A percentile compares a stretch with the other conserved stretches of the same genome.
Conservation (phyloP, 2,113 vertebrate genomes). For the Boleophthalmus pectinirostris region DNA sequence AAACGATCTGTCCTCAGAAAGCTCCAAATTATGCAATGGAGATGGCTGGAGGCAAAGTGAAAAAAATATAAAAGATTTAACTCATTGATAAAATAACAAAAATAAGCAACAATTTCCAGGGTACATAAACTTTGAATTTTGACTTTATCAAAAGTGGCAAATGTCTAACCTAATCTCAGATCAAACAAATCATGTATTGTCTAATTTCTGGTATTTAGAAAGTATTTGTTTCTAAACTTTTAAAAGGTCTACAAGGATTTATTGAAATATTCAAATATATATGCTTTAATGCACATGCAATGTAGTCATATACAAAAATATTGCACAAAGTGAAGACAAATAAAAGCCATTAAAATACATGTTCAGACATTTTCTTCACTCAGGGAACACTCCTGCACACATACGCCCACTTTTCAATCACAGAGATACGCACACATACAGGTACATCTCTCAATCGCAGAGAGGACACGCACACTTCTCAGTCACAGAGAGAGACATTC, state of each 20-base stretch:
- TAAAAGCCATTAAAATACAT: slow-evolving; percentile 71
- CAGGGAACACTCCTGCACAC: slow-evolving; percentile 55
- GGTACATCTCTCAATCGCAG: slow-evolving; percentile 7
- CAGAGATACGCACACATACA: not conserved
- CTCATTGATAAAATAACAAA: too few species aligned
- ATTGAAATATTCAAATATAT: slow-evolving; percentile 75
- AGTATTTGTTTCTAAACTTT: slow-evolving; percentile 9
- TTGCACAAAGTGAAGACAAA: slow-evolving; percentile 90
- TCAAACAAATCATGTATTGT: too few species aligned
- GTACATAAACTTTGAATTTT: too few species aligned
- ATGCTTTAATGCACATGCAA: slow-evolving; percentile 91
- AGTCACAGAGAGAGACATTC: too few species aligned
- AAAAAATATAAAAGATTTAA: too few species aligned
- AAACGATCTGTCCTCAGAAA: too few species aligned
- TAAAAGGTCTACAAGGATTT: slow-evolving; percentile 51
- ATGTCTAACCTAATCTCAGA: too few species aligned
- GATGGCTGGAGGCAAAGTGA: too few species aligned
- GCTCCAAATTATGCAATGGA: too few species aligned
- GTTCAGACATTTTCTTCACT: slow-evolving; percentile 51
- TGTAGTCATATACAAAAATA: slow-evolving; percentile 92
- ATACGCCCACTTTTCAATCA: not conserved
- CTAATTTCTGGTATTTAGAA: too few species aligned
- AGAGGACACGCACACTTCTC: not conserved
- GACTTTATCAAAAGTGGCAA: too few species aligned
- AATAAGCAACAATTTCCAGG: too few species aligned